Evolutionary conservation across 1,140 invertebrate species (phyloP).

Genomic region (Neomicropteryx cornuta): DNA sequence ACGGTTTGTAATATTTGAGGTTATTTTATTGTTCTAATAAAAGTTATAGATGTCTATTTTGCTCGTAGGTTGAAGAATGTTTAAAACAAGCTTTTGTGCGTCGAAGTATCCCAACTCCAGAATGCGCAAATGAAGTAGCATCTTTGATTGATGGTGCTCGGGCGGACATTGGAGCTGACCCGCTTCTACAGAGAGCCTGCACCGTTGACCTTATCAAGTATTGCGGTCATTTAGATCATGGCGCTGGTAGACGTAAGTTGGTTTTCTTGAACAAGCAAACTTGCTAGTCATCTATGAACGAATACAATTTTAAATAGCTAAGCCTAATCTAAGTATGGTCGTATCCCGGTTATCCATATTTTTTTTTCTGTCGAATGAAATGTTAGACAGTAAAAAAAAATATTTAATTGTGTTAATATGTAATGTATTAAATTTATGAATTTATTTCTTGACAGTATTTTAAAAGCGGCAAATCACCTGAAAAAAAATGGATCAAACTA

Average conservation of each 20-base stretch:
- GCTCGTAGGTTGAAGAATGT: slow-evolving; percentile 68
- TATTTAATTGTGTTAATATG: not conserved
- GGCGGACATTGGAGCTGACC: slow-evolving; percentile 77
- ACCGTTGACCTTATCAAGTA: slow-evolving; percentile 70
- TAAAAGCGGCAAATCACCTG: too few species aligned
- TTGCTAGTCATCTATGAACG: slow-evolving; percentile 7
- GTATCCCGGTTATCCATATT: not conserved
- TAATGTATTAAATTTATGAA: not conserved
- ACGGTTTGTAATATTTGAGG: not conserved
- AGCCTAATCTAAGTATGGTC: not conserved
- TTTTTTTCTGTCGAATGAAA: not conserved
- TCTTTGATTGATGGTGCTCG: slow-evolving; percentile 67
- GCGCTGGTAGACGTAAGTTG: slow-evolving; percentile 71
- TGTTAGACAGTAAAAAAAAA: not conserved
- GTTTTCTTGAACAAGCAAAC: slow-evolving; percentile 8
- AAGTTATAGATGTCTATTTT: slow-evolving; percentile 1
- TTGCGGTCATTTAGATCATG: slow-evolving; percentile 72
- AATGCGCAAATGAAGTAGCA: slow-evolving; percentile 71
- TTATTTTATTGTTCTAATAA: not conserved
- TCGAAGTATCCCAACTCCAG: slow-evolving; percentile 58
- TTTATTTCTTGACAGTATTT: too few species aligned
- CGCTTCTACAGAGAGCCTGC: slow-evolving; percentile 65
- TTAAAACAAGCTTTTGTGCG: slow-evolving; percentile 68
- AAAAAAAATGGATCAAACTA: too few species aligned
- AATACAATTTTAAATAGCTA: slow-evolving; percentile 6